These are phyloP conservation scores for Drosophila chauvacae DNA, from an alignment of 1,140 invertebrate species.

Conservation along the genomic window DNA sequence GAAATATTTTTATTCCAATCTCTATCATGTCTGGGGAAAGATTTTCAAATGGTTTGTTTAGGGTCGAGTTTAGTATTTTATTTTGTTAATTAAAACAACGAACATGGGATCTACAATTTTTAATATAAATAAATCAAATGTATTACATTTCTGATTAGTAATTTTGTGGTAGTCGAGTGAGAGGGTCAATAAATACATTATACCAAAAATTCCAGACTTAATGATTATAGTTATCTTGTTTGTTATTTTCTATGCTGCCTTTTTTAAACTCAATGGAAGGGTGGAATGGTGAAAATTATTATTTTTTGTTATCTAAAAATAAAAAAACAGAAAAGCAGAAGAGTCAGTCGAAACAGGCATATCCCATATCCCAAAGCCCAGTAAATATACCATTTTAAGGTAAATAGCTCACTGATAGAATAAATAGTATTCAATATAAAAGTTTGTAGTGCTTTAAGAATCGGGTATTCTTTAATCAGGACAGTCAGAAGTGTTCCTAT, in stretches of 20 bases:
- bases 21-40: neutral
- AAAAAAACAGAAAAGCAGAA: neutral
- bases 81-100: neutral
- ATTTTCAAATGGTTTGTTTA: neutral
- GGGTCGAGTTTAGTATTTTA: neutral
- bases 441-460: neutral
- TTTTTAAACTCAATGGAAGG: too few relatives aligned
- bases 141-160: too few relatives aligned
- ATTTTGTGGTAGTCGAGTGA: too few relatives aligned
- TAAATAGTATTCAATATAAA: neutral
- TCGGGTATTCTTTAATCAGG: neutral
- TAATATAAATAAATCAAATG: too few relatives aligned
- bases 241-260: neutral
- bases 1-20: too few relatives aligned
- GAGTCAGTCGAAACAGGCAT: neutral
- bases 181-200: neutral
- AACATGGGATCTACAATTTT: rapidly evolving
- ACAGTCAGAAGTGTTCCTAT: too few relatives aligned
- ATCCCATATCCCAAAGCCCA: neutral
- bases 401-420: too few relatives aligned
- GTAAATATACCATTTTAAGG: neutral
- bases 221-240: neutral
- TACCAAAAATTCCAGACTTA: neutral
- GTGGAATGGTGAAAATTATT: too few relatives aligned
- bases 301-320: too few relatives aligned